Evolutionary conservation across 2,888 invertebrate genomes (phyloP), one percentile per base, ranked within the genome.

Genomic region (Pheosia tremula): DNA sequence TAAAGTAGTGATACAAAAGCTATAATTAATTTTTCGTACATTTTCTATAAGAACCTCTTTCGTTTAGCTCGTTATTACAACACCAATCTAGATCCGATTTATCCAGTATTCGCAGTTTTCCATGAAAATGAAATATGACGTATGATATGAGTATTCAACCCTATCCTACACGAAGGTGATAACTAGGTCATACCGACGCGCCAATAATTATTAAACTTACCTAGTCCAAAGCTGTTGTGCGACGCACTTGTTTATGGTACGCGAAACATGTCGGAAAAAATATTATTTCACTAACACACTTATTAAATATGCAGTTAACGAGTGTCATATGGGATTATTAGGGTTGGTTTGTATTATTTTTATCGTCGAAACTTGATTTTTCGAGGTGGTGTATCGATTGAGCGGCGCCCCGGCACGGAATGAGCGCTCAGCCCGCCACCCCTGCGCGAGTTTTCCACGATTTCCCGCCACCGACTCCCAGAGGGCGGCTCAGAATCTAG

Each of bases 131-230:
- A 47, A n/a, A n/a, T n/a, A n/a, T 5, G 47, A n/a, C 11, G 8
- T 41, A 5, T 41, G 47, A 47, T 10, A 50, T 50, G 13, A 50
- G 24, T 10, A 56, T n/a, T 53, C 4, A 11, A 39, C 39, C 61
- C 64, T 63, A 54, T 66, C 56, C 63, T 61, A 57, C 63, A 63
- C 61, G 65, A 57, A 63, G 70, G 71, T 69, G 72, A 80, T 84
- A 92, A 87, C 83, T 93, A 86, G 93, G 93, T 92, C 93, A 93
- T 86, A 85, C 84, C 80, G 84, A 87, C 82, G 87, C 89, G 89
- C 88, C 84, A 88, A 92, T 91, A 89, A 92, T 88, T 88, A 86
- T 83, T 85, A 87, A 80, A 86, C 91, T 91, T 84, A 91, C 91
- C 89, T 76, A 81, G 71, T 78, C 79, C 78, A 79, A 83, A 83